Evolutionary conservation across 2,797 vertebrate species (phyloP).

Genomic region (Platalea minor): DNA sequence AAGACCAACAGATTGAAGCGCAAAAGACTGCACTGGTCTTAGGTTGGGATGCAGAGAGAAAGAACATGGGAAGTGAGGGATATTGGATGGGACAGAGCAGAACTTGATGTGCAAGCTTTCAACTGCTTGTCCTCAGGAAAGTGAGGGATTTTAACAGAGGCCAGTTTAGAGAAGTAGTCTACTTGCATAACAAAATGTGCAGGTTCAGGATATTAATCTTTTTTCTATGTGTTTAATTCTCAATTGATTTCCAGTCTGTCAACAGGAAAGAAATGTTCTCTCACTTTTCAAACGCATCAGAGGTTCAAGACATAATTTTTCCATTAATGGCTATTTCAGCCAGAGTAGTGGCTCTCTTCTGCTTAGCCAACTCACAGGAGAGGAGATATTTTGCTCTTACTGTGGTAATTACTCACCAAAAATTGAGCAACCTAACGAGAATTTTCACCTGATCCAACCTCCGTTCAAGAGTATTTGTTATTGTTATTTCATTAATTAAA

Average conservation of each 20-base stretch:
- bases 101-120: not conserved
- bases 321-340: constrained; percentile 6
- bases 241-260: not conserved
- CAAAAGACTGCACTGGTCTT: not conserved
- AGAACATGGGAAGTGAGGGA: not conserved
- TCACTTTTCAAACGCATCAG: not conserved
- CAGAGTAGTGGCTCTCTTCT: not conserved
- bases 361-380: not conserved
- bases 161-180: not conserved
- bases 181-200: not conserved
- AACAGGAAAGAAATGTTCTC: not conserved
- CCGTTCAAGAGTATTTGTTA: not conserved
- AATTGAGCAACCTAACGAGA: not conserved
- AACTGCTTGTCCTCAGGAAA: not conserved
- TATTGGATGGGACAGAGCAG: not conserved
- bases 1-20: not conserved
- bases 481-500: not conserved
- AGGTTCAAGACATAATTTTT: not conserved
- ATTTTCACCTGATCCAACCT: not conserved
- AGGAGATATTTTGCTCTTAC: not conserved
- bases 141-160: not conserved
- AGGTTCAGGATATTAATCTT: not conserved
- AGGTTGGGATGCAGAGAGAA: not conserved
- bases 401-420: not conserved
- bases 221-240: not conserved